These are phyloP conservation scores for Maniola jurtina DNA, from an alignment of 1,140 invertebrate species.

Conservation along the genomic window DNA sequence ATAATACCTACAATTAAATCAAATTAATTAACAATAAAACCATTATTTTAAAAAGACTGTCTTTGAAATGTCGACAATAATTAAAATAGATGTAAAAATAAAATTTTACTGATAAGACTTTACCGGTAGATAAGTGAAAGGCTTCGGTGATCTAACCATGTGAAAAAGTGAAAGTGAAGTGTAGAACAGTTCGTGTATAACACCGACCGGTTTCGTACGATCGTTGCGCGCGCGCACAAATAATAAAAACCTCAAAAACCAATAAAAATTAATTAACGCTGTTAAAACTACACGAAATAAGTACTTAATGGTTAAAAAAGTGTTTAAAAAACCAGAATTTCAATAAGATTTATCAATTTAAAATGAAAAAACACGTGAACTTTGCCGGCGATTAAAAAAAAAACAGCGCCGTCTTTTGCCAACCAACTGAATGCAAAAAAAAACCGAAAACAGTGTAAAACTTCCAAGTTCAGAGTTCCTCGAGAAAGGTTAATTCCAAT, in stretches of 20 bases:
- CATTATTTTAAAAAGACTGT: constrained; percentile 24
- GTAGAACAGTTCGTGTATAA: constrained; percentile 18
- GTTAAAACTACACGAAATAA: too few relatives aligned
- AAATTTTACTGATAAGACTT: constrained; percentile 20
- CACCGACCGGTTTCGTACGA: constrained; percentile 21
- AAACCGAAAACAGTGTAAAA: not conserved
- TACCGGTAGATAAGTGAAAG: constrained; percentile 26
- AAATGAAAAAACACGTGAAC: not conserved
- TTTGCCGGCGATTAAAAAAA: constrained; percentile 1
- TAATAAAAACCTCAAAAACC: constrained; percentile 17
- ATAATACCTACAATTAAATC: not conserved
- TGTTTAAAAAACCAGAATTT: too few relatives aligned
- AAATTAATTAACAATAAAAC: not conserved
- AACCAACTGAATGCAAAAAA: not conserved
- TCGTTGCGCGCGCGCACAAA: constrained; percentile 15
- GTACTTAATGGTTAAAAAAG: too few relatives aligned
- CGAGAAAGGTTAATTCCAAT: too few relatives aligned
- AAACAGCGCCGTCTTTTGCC: too few relatives aligned
- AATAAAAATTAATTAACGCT: constrained; percentile 8
- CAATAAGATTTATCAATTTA: too few relatives aligned
- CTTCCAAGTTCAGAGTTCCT: too few relatives aligned
- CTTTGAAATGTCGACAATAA: constrained; percentile 34
- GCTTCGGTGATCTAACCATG: constrained; percentile 24
- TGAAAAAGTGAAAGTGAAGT: constrained; percentile 32
- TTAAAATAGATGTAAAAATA: constrained; percentile 3